These are phyloP conservation scores for Atopsyche davidsoni DNA, from an alignment of 1,140 invertebrate genomes.

Conservation along the genomic window DNA sequence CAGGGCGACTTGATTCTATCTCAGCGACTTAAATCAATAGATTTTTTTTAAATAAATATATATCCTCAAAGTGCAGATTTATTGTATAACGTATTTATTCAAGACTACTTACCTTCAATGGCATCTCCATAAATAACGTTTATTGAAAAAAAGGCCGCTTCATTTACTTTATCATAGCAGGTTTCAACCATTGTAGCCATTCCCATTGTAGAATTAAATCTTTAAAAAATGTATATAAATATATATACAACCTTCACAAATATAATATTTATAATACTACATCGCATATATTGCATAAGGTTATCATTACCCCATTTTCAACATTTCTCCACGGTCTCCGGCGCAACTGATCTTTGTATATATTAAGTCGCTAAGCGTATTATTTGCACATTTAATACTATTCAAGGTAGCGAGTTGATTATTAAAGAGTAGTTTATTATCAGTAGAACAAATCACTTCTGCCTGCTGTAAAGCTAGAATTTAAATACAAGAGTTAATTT, in stretches of 20 bases:
- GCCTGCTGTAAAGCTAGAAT: too few relatives aligned
- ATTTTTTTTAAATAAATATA: constrained; percentile 3
- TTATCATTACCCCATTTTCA: constrained; percentile 16
- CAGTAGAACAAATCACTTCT: constrained; percentile 5
- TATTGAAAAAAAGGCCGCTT: constrained; percentile 14
- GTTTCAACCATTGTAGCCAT: constrained; percentile 7
- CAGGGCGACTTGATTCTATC: constrained; percentile 15
- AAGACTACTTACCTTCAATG: constrained; percentile 13
- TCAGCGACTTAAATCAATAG: constrained; percentile 20
- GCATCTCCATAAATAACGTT: constrained; percentile 25
- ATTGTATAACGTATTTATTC: background rate
- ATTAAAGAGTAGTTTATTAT: constrained; percentile 19
- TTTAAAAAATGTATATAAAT: constrained; percentile 14
- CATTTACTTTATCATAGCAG: constrained; percentile 21
- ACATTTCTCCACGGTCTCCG: constrained; percentile 15
- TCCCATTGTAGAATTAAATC: constrained; percentile 20
- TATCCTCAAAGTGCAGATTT: background rate
- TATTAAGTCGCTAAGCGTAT: constrained; percentile 11
- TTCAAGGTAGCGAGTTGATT: constrained; percentile 6
- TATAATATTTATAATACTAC: too few relatives aligned
- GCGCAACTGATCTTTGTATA: constrained; percentile 13
- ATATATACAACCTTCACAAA: background rate
- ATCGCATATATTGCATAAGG: too few relatives aligned
- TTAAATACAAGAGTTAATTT: too few relatives aligned
- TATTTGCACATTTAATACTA: constrained; percentile 12